Percentiles rank a stretch among this genome's conserved stretches.
Evolutionary conservation across 2,113 vertebrate species (phyloP).

Genomic region (Ammospiza caudacuta): DNA sequence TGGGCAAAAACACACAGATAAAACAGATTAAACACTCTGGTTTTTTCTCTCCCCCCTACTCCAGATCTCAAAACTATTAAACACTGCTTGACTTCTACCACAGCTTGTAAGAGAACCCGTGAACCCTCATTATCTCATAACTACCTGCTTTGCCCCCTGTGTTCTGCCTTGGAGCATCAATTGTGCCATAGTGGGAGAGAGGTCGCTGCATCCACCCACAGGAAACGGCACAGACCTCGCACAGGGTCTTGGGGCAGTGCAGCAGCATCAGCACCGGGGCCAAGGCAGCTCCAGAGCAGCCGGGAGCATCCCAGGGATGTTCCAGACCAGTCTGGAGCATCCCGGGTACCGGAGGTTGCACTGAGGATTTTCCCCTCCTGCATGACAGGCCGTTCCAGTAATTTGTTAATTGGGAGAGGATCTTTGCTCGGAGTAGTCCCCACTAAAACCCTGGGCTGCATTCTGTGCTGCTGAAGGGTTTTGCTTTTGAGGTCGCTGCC

Average conservation of each 20-base stretch:
- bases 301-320: too few species aligned
- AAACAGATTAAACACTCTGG: not conserved
- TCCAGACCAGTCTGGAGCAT: not conserved
- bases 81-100: not conserved
- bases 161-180: not conserved
- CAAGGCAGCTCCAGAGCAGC: not conserved
- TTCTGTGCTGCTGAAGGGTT: not conserved
- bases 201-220: not conserved
- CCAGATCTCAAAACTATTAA: not conserved
- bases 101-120: not conserved
- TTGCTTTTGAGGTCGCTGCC: not conserved
- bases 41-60: not conserved
- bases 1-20: not conserved
- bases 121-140: not conserved
- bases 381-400: not conserved
- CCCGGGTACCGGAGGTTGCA: rapidly evolving
- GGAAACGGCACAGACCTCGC: not conserved
- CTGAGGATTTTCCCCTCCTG: not conserved
- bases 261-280: not conserved
- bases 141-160: not conserved
- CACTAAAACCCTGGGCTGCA: not conserved
- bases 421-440: not conserved
- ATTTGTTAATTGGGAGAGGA: not conserved
- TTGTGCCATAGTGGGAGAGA: not conserved
- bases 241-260: rapidly evolving